Base-by-base conservation (phyloP, 2,797 vertebrate species). In the Odontamblyopus lacepedii region DNA sequence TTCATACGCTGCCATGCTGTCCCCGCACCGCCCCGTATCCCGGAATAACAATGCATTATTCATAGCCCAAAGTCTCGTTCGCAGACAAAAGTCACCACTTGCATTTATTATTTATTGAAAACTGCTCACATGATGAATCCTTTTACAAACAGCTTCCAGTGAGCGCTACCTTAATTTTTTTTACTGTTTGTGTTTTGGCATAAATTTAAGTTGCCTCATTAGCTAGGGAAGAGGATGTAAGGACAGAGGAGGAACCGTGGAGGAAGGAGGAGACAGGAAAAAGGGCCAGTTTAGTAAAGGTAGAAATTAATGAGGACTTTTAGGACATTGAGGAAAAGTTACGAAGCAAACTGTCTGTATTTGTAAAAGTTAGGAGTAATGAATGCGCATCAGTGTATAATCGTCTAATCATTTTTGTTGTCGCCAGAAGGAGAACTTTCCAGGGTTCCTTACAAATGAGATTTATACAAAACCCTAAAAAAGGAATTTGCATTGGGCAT, bases 31-130 rank as follows among this genome's bases (percentile, higher is more conserved):
- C 87, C 91, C 90, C 29, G 27, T 90, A 90, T 88, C 89, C 86
- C 88, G 88, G 90, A 91, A 92, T 85, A 92, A 92, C 83, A 90
- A 92, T 92, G 78, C 90, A 92, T 92, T 85, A 92, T 92, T 92
- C 90, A 92, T 92, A 80, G 83, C 66, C 82, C 41, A 29, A 86
- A 92, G 90, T 91, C 89, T 89, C 76, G 85, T 90, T 90, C 91
- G 81, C 86, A 91, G 91, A 92, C 91, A 92, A 92, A 92, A 92
- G 91, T 92, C 89, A 88, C 86, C 63, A 73, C 86, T 88, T 89
- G 89, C 90, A 91, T 92, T 84, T 89, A 92, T 92, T 92, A 92
- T 92, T 92, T 91, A 92, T 89, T 89, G 89, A 89, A 92, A 92
- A 90, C 83, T 87, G 87, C 85, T 89, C 87, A 83, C 86, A 89